A percentile compares a stretch with the other conserved stretches of the same genome.
Evolutionary conservation across 2,797 vertebrate species (phyloP).

Genomic region (Cossypha heuglini): DNA sequence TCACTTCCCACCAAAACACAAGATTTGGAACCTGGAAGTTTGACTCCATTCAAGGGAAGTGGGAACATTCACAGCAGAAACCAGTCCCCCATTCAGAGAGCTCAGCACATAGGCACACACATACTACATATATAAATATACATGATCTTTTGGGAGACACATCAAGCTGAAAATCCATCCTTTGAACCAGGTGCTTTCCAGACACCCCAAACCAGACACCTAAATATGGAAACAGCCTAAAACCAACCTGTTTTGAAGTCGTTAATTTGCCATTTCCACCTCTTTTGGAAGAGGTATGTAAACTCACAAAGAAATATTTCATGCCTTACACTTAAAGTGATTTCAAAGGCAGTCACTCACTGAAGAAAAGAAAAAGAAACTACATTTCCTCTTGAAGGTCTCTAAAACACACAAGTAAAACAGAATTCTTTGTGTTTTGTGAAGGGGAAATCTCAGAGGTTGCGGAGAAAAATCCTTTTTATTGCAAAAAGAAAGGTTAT

Average conservation of each 20-base stretch:
- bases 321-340: not conserved
- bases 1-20: not conserved
- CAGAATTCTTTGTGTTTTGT: not conserved
- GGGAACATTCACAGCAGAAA: not conserved
- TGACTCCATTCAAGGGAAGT: not conserved
- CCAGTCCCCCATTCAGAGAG: not conserved
- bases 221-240: not conserved
- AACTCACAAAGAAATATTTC: not conserved
- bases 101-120: not conserved
- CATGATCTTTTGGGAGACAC: fast-evolving
- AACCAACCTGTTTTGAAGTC: not conserved
- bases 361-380: not conserved
- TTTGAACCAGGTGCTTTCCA: not conserved
- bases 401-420: not conserved
- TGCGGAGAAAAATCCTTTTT: not conserved
- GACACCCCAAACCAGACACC: not conserved
- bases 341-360: not conserved
- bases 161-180: not conserved
- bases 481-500: not conserved
- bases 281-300: not conserved
- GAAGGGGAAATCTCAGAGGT: not conserved
- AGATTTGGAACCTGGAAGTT: not conserved
- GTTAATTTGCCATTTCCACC: not conserved
- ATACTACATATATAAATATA: not conserved
- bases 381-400: not conserved